Evolutionary conservation across 2,888 invertebrate species (phyloP).

Genomic region (Melanostoma mellinum): DNA sequence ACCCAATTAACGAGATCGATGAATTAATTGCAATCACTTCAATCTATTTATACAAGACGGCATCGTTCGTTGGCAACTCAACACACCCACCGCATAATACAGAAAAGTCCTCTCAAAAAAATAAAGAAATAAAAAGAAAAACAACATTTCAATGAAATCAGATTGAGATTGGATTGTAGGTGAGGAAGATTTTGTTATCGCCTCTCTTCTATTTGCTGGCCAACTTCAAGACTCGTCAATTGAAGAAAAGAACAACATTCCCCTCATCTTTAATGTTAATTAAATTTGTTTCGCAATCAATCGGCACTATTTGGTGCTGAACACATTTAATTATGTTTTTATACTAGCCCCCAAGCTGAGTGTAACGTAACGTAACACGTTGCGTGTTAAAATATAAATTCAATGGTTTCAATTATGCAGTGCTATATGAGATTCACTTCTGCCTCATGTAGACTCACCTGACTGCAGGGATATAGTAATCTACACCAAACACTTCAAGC

Average conservation of each 20-base stretch:
- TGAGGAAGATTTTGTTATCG: no score
- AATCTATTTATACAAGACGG: slow-evolving; percentile 33
- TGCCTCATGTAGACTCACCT: not conserved
- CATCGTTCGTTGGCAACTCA: slow-evolving; percentile 17
- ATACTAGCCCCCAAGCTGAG: not conserved
- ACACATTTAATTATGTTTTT: slow-evolving; percentile 20
- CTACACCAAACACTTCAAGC: slow-evolving; percentile 26
- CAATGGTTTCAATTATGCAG: slow-evolving; percentile 35
- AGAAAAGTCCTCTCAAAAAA: no score
- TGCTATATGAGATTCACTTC: not conserved
- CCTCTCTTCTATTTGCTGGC: no score
- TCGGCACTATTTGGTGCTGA: slow-evolving; percentile 11
- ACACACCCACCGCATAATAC: slow-evolving; percentile 8
- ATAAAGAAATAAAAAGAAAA: no score
- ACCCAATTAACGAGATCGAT: slow-evolving; percentile 51
- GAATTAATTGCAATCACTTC: slow-evolving; percentile 42
- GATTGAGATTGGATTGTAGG: no score
- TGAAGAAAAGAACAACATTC: slow-evolving; percentile 20
- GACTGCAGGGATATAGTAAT: slow-evolving; percentile 27
- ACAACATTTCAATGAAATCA: no score
- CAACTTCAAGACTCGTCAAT: not conserved
- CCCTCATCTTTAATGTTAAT: slow-evolving; percentile 18
- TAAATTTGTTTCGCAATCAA: slow-evolving; percentile 27
- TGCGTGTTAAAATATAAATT: slow-evolving; percentile 35
- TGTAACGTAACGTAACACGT: slow-evolving; percentile 13